Conservation (phyloP, 2,888 invertebrate species). For the Athripsodes cinereus region DNA sequence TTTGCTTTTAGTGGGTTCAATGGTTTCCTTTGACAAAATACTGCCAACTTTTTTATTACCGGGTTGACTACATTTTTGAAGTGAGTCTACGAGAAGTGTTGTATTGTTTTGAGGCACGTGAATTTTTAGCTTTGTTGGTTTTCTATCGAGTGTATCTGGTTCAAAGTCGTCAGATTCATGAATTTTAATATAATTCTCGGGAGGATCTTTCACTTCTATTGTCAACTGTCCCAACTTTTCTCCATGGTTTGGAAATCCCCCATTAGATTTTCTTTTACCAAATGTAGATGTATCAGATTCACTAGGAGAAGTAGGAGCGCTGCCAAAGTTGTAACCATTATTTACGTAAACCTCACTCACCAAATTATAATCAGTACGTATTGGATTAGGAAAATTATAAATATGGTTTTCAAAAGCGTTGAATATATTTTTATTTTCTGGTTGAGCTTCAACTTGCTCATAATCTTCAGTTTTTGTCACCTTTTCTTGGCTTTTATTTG, state of each 20-base stretch:
- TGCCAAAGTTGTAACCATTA: slow-evolving; percentile 62
- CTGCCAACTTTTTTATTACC: slow-evolving; percentile 40
- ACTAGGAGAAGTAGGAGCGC: slow-evolving; percentile 52
- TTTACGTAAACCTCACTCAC: slow-evolving; percentile 77
- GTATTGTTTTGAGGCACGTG: slow-evolving; percentile 28
- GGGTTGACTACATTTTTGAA: background rate
- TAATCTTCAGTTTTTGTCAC: slow-evolving; percentile 37
- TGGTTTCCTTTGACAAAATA: slow-evolving; percentile 33
- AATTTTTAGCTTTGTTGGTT: slow-evolving; percentile 55
- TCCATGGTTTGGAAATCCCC: slow-evolving; percentile 49
- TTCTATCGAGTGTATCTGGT: slow-evolving; percentile 79
- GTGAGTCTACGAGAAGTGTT: slow-evolving; percentile 7
- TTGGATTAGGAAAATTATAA: slow-evolving; percentile 37
- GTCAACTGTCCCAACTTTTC: slow-evolving; percentile 74
- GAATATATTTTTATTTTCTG: background rate
- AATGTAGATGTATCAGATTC: slow-evolving; percentile 52
- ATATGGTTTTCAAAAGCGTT: slow-evolving; percentile 26
- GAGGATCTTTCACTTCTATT: slow-evolving; percentile 77
- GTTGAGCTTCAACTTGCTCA: slow-evolving; percentile 37
- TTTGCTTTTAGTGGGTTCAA: slow-evolving; percentile 6
- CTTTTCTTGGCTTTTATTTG: slow-evolving; percentile 18
- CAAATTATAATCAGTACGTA: slow-evolving; percentile 53
- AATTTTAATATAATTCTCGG: slow-evolving; percentile 67
- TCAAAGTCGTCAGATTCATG: slow-evolving; percentile 80
- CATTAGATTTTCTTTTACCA: slow-evolving; percentile 51